A percentile compares a stretch with the other conserved stretches of the same genome.
phyloP scores from a whole-genome alignment of 2,113 vertebrate genomes.

The Neolamprologus toae region DNA sequence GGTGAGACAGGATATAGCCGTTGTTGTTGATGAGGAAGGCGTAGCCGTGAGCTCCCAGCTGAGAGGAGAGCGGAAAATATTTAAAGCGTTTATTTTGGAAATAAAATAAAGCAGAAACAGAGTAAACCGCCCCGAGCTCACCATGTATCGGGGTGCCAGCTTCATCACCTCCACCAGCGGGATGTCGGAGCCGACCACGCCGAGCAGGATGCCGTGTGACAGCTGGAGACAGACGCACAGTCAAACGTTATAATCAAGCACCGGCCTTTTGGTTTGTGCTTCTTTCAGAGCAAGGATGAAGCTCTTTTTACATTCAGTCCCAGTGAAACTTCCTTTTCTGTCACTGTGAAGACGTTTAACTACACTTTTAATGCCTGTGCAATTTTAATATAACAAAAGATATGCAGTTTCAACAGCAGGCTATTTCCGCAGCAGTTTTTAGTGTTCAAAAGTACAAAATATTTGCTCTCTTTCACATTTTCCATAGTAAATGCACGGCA shows the following conservation, averaged over 20 bases:
- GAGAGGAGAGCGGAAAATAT: not conserved
- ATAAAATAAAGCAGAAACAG: not conserved
- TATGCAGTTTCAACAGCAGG: not conserved
- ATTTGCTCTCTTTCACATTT: not conserved
- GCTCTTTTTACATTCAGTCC: not conserved
- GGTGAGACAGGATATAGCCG: constrained; percentile 93
- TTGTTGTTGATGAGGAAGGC: constrained; percentile 96
- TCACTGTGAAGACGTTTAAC: not conserved
- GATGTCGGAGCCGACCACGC: constrained; percentile 92
- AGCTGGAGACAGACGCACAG: constrained; percentile 62
- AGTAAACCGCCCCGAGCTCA: constrained; percentile 22
- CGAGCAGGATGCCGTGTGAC: constrained; percentile 91
- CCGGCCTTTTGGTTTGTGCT: not conserved
- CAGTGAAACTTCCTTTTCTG: not conserved
- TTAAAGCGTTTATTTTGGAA: not conserved
- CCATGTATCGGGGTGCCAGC: constrained; percentile 89
- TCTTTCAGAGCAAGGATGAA: not conserved
- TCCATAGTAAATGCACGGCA: not conserved
- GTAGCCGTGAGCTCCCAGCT: constrained; percentile 94
- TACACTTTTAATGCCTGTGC: not conserved
- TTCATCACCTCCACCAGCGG: constrained; percentile 88
- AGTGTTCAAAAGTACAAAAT: not conserved
- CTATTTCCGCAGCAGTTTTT: not conserved
- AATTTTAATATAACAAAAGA: not conserved
- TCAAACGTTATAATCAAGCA: not conserved